phyloP scores from a whole-genome alignment of 2,888 invertebrate genomes.

The Apeira syringaria region DNA sequence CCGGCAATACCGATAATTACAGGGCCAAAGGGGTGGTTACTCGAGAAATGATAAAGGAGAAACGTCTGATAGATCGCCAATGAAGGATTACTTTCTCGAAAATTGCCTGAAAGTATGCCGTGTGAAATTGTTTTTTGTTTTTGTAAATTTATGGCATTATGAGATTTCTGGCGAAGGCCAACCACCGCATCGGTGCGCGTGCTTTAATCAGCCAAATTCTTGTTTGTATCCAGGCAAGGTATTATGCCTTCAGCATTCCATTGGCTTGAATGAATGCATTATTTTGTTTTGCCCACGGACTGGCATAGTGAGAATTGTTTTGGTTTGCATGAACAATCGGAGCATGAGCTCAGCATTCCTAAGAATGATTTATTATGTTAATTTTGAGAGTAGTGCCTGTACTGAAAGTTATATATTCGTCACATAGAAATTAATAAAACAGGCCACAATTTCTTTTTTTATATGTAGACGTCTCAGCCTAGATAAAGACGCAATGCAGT shows the following conservation, averaged over 20 bases:
- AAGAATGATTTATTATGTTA: no score
- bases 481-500: no score
- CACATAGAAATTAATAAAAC: no score
- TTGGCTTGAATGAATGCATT: no score
- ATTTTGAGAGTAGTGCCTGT: no score
- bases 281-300: constrained; percentile 34
- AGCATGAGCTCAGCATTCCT: neutral
- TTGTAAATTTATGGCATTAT: constrained; percentile 57
- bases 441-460: no score
- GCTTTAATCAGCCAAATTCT: constrained; percentile 61
- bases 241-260: no score
- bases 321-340: neutral
- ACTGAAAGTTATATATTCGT: no score
- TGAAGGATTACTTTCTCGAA: constrained; percentile 79
- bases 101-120: constrained; percentile 76
- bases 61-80: constrained; percentile 74
- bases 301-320: neutral
- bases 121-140: constrained; percentile 65
- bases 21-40: constrained; percentile 56
- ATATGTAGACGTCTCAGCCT: no score
- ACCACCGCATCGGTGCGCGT: constrained; percentile 45
- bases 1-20: constrained; percentile 73
- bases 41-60: constrained; percentile 64
- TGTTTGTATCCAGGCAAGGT: no score
- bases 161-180: constrained; percentile 57